A percentile compares a stretch with the other conserved stretches of the same genome.
Conservation (phyloP, 2,113 vertebrate species). For the Tylochromis polylepis region DNA sequence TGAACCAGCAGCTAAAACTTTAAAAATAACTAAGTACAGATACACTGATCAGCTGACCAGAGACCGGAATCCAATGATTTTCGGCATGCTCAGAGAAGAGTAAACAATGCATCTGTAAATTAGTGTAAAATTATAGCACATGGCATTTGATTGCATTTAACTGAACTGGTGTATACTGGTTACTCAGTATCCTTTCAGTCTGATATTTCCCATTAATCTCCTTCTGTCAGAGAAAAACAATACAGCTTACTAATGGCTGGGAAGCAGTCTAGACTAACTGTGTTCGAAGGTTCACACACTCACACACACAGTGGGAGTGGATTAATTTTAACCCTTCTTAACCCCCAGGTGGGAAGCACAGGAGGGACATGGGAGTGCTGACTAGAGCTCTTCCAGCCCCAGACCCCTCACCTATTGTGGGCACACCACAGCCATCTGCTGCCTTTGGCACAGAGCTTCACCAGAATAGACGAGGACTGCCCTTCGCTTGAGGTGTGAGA, state of each 20-base stretch:
- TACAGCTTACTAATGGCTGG: neutral
- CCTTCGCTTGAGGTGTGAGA: neutral
- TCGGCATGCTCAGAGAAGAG: neutral
- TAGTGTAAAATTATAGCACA: neutral
- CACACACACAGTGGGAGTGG: constrained; percentile 12
- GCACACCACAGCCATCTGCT: constrained; percentile 53
- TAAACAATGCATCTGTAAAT: neutral
- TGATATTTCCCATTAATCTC: neutral
- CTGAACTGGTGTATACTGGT: neutral
- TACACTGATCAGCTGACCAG: neutral
- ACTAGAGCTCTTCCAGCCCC: constrained; percentile 21
- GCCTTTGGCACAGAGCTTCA: constrained; percentile 9
- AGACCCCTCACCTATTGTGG: constrained; percentile 35
- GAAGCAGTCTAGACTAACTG: constrained; percentile 37
- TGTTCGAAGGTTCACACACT: neutral
- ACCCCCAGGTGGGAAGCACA: constrained; percentile 38
- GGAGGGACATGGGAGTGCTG: neutral
- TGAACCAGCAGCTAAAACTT: neutral
- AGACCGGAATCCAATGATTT: neutral
- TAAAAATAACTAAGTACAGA: neutral
- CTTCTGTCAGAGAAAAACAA: neutral
- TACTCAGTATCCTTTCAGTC: neutral
- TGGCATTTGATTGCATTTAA: neutral
- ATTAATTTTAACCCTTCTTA: constrained; percentile 64
- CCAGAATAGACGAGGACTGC: neutral